Evolutionary conservation across 2,888 invertebrate genomes (phyloP), one percentile per base, ranked within the genome.

Genomic region (Pseudanteris insignis): DNA sequence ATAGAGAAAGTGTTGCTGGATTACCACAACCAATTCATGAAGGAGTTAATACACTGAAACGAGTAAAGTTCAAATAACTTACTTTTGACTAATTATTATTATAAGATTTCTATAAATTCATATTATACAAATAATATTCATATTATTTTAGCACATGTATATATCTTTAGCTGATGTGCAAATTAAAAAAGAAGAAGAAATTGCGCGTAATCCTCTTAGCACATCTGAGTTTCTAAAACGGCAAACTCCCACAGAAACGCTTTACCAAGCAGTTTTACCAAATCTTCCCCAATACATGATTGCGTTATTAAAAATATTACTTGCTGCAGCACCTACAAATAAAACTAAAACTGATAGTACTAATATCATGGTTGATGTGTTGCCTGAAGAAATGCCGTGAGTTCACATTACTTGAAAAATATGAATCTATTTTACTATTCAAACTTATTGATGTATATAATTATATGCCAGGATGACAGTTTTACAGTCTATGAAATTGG

Each of bases 241-340:
- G 61, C 85, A 89, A 75, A 94, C 91, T 11, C 90, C 94, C 58
- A 87, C 91, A 1, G 98, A 98, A 84, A 84, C 90, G 54, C 83
- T 98, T 40, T 98, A 97, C 79, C 90, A 90, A 81, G 93, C 92
- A n/a, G 92, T 98, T 85, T 81, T 97, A 66, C 96, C 97, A 1
- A 94, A 94, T 82, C 84, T 99, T 71, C 96, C 97, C 6, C 97
- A 98, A 75, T 96, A 97, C 75, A 95, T 97, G 90, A 98, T 98
- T 75, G 95, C 96, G 12, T 80, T 99, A 46, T 82, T 99, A 40
- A 99, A 99, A 84, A 94, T 99, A 69, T 84, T 99, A 50, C 84
- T 99, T 50, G 98, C 98, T 18, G 97, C 98, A 46, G 96, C 97
- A 24, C 98, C 99, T 2, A 97, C 97, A n/a, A 95, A 95, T n/a